phyloP scores from a whole-genome alignment of 2,797 vertebrate species.

The Chanos chanos region DNA sequence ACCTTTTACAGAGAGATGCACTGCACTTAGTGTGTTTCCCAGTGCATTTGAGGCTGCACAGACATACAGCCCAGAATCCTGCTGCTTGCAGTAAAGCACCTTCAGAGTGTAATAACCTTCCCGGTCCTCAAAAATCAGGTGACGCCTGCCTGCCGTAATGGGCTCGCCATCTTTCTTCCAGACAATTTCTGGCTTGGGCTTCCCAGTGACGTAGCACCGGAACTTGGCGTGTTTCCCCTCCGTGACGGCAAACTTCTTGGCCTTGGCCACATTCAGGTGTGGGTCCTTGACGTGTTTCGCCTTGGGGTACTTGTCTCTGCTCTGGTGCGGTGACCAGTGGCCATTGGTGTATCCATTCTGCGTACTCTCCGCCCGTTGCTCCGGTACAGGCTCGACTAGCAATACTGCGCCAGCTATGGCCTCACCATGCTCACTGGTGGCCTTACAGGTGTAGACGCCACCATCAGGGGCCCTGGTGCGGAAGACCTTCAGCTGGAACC shows the following conservation, averaged over 20 bases:
- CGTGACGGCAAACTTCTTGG: slow-evolving; percentile 86
- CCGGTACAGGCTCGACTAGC: slow-evolving; percentile 72
- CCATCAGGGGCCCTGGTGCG: slow-evolving; percentile 78
- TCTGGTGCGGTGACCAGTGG: slow-evolving; percentile 52
- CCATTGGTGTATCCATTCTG: slow-evolving; percentile 53
- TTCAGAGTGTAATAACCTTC: slow-evolving; percentile 96
- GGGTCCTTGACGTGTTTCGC: slow-evolving; percentile 53
- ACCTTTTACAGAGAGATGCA: slow-evolving; percentile 92
- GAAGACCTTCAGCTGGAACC: slow-evolving; percentile 84
- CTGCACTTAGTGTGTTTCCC: slow-evolving; percentile 90
- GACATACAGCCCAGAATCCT: slow-evolving; percentile 87
- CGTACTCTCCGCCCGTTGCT: slow-evolving; percentile 52
- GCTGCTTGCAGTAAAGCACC: slow-evolving; percentile 89
- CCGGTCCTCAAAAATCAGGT: slow-evolving; percentile 89
- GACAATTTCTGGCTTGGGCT: slow-evolving; percentile 92
- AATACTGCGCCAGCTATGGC: slow-evolving; percentile 83
- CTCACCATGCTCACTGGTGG: slow-evolving; percentile 73
- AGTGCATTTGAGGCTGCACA: slow-evolving; percentile 90
- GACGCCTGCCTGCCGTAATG: slow-evolving; percentile 77
- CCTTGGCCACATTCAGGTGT: slow-evolving; percentile 50
- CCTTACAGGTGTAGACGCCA: slow-evolving; percentile 89
- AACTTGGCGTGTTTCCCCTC: slow-evolving; percentile 97
- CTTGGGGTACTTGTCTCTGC: slow-evolving; percentile 43
- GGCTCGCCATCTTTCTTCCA: slow-evolving; percentile 88
- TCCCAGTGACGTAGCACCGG: slow-evolving; percentile 91